Evolutionary conservation across 2,888 invertebrate species (phyloP).

Genomic region (Dolichomitus sp.): DNA sequence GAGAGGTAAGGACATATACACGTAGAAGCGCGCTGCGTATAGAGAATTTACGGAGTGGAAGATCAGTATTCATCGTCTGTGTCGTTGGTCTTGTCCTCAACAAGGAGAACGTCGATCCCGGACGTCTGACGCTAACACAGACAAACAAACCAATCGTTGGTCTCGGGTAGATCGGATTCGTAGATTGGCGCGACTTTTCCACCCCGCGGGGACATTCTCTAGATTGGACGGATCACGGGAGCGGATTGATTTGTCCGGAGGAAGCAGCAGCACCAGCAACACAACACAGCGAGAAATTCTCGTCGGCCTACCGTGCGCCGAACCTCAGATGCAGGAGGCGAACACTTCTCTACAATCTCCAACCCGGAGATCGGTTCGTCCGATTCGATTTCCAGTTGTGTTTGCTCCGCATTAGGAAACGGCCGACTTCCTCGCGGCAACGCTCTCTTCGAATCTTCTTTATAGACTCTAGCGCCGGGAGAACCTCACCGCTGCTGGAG

Average conservation of each 20-base stretch:
- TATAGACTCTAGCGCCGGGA: slow-evolving; percentile 14
- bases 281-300: slow-evolving; percentile 46
- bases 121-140: slow-evolving; percentile 29
- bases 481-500: slow-evolving; percentile 44
- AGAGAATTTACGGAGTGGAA: slow-evolving; percentile 32
- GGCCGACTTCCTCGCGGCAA: slow-evolving; percentile 72
- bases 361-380: slow-evolving; percentile 73
- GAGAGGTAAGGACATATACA: background rate
- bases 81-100: slow-evolving; percentile 32
- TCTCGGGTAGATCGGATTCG: slow-evolving; percentile 62
- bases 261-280: slow-evolving; percentile 40
- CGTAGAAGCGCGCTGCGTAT: background rate
- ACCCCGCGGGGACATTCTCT: slow-evolving; percentile 72
- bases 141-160: slow-evolving; percentile 41
- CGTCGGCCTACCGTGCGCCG: slow-evolving; percentile 62
- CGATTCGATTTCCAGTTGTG: slow-evolving; percentile 76
- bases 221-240: slow-evolving; percentile 74
- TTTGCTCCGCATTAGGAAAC: slow-evolving; percentile 78
- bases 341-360: slow-evolving; percentile 34
- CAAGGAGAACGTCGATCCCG: slow-evolving; percentile 49
- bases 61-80: slow-evolving; percentile 46
- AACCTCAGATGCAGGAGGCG: slow-evolving; percentile 30
- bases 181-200: slow-evolving; percentile 70
- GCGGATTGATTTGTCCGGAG: slow-evolving; percentile 74
- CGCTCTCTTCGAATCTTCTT: slow-evolving; percentile 37